Evolutionary conservation across 2,888 invertebrate genomes (phyloP).

Genomic region (Diloba caeruleocephala): DNA sequence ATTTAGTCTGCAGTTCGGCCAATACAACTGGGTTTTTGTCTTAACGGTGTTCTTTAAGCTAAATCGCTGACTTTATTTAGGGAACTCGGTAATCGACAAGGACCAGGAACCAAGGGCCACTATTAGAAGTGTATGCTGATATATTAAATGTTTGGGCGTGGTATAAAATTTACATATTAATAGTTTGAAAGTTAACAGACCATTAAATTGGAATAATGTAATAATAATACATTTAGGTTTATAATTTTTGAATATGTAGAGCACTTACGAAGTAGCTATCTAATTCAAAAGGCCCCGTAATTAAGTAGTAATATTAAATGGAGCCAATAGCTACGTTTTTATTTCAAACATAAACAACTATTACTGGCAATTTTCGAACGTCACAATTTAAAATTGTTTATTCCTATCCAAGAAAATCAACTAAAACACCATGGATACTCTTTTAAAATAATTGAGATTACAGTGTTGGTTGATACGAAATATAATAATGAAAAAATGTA

Average conservation of each 20-base stretch:
- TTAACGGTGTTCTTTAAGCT: neutral
- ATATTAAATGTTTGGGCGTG: conserved; percentile 21
- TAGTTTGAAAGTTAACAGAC: conserved; percentile 25
- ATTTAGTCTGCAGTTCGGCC: conserved; percentile 36
- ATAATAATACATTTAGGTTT: conserved; percentile 17
- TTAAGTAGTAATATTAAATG: no score
- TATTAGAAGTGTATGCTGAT: conserved; percentile 14
- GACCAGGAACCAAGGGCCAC: conserved; percentile 4
- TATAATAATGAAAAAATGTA: no score
- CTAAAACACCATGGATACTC: no score
- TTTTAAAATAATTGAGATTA: no score
- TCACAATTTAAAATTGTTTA: no score
- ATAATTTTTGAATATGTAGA: conserved; percentile 2
- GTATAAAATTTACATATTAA: conserved; percentile 36
- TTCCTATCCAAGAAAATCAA: no score
- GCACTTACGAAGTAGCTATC: neutral
- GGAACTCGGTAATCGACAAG: neutral
- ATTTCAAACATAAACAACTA: no score
- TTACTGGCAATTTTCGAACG: no score
- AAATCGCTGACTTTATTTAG: neutral
- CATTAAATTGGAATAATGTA: conserved; percentile 33
- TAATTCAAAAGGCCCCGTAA: neutral
- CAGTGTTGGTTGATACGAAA: no score
- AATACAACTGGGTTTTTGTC: neutral
- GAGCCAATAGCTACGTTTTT: neutral